Percentiles rank a stretch among this genome's conserved stretches.
These are phyloP conservation scores for Felis catus DNA, from an alignment of 2,113 vertebrate species.

Conservation along the genomic window F.catus_Fca126_mat1.0 CM031420.1:75301501-75302000, in stretches of 20 bases:
- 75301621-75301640: conserved; percentile 59
- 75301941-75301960: neutral
- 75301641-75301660: conserved; percentile 39
- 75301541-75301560: conserved; percentile 71
- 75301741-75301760: neutral
- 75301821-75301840: neutral
- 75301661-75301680: neutral
- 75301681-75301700: conserved; percentile 21
- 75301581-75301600: conserved; percentile 51
- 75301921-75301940: neutral
- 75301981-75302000: neutral
- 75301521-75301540: conserved; percentile 27
- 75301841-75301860: neutral
- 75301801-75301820: neutral
- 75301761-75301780: neutral
- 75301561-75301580: conserved; percentile 70
- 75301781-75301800: neutral
- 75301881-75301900: neutral
- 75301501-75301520: conserved; percentile 51
- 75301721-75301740: conserved; percentile 27
- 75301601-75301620: conserved; percentile 59
- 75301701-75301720: neutral
- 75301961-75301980: neutral
- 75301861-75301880: neutral
- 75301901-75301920: neutral